Conservation (phyloP, 2,113 vertebrate species). For the Poecile atricapillus region DNA sequence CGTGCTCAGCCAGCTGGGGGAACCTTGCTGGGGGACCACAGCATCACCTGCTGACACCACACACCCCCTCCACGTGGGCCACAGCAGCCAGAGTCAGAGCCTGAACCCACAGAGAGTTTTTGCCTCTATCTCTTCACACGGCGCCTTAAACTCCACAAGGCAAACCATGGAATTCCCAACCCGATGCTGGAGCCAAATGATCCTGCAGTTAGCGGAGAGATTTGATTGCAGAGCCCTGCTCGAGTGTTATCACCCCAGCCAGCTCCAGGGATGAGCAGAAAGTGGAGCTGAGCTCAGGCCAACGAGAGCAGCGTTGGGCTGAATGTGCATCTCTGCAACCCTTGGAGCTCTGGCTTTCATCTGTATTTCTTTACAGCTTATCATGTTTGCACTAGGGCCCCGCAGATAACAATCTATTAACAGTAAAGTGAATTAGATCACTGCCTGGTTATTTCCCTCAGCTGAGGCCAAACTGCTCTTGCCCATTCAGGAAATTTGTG, state of each 20-base stretch:
- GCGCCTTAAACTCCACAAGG: background rate
- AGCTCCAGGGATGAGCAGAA: background rate
- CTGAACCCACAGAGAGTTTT: background rate
- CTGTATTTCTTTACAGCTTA: constrained; percentile 34
- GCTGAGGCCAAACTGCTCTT: constrained; percentile 44
- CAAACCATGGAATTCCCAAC: background rate
- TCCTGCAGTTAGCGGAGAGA: background rate
- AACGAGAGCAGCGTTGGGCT: background rate
- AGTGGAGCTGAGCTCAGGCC: background rate
- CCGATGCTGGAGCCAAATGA: background rate
- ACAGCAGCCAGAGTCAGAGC: background rate
- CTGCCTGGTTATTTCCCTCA: constrained; percentile 46
- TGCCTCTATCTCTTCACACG: background rate
- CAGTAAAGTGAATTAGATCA: constrained; percentile 55
- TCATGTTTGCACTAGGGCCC: constrained; percentile 21
- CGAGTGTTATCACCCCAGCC: background rate
- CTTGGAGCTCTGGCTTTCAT: constrained; percentile 15
- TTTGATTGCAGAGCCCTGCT: background rate
- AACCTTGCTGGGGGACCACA: background rate
- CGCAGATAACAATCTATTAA: constrained; percentile 52
- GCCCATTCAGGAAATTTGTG: constrained; percentile 56
- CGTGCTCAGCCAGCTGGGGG: background rate
- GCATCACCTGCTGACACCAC: background rate
- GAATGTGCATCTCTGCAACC: background rate
- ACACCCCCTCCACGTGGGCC: background rate